Evolutionary conservation across 2,113 vertebrate species (phyloP).

Genomic region (Isichthys henryi): DNA sequence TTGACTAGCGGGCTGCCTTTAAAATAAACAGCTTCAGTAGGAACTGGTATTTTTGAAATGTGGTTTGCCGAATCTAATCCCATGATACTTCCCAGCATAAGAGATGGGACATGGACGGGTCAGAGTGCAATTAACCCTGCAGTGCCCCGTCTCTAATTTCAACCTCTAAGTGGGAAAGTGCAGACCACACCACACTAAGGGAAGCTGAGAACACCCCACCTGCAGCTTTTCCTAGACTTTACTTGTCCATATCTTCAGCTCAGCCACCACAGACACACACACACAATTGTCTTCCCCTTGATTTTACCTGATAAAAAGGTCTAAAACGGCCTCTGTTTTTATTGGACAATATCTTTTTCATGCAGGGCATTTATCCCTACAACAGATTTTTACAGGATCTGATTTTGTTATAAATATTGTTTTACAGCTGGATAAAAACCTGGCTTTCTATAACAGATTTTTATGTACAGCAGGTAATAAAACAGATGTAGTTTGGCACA

Average conservation of each 20-base stretch:
- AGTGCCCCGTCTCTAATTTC: constrained; percentile 1
- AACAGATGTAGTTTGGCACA: not conserved
- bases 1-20: constrained; percentile 54
- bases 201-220: constrained; percentile 39
- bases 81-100: constrained; percentile 37
- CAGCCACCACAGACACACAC: constrained; percentile 21
- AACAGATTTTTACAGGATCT: not conserved
- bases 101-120: constrained; percentile 30
- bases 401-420: not conserved
- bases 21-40: constrained; percentile 56
- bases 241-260: constrained; percentile 46
- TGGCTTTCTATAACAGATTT: not conserved
- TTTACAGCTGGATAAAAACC: not conserved
- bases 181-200: constrained; percentile 20
- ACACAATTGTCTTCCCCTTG: not conserved
- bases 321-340: not conserved
- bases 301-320: not conserved
- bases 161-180: constrained; percentile 11
- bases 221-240: constrained; percentile 48
- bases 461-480: not conserved
- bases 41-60: constrained; percentile 56
- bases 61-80: constrained; percentile 45
- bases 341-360: not conserved
- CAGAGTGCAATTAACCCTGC: constrained; percentile 28
- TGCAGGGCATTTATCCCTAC: not conserved